Percentiles rank a stretch among this genome's conserved stretches.
These are phyloP conservation scores for Yponomeuta cagnagella DNA, from an alignment of 2,888 invertebrate genomes.

Conservation along the genomic window DNA sequence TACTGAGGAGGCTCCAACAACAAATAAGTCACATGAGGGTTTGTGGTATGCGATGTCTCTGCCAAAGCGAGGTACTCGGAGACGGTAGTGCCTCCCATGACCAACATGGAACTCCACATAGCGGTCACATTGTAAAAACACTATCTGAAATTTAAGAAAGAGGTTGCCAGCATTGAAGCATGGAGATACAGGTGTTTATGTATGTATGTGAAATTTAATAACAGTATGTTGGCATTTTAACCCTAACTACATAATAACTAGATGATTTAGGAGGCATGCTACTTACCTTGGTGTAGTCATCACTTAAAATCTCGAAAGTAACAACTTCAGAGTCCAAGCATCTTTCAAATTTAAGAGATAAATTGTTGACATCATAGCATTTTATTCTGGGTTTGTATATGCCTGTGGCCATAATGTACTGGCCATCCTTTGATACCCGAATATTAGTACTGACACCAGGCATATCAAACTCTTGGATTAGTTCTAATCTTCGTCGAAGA, in stretches of 20 bases:
- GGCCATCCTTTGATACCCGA: constrained; percentile 90
- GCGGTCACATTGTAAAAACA: constrained; percentile 88
- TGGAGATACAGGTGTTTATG: background rate
- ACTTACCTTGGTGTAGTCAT: constrained; percentile 95
- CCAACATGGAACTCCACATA: constrained; percentile 97
- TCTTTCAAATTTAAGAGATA: constrained; percentile 97
- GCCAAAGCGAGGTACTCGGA: constrained; percentile 96
- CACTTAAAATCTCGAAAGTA: constrained; percentile 93
- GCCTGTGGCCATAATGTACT: constrained; percentile 94
- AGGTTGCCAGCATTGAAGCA: constrained; percentile 13
- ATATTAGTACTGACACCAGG: constrained; percentile 93
- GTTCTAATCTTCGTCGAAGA: constrained; percentile 91
- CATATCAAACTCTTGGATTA: constrained; percentile 99
- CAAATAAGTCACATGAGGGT: constrained; percentile 92
- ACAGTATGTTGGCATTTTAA: background rate
- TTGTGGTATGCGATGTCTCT: constrained; percentile 94
- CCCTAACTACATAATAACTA: background rate
- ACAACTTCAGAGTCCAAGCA: constrained; percentile 98
- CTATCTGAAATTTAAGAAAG: constrained; percentile 78
- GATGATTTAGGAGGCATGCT: background rate
- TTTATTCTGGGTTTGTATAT: constrained; percentile 97
- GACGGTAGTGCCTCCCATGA: constrained; percentile 91
- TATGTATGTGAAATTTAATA: constrained; percentile 1
- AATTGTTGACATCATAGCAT: constrained; percentile 96
- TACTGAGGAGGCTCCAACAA: constrained; percentile 91